Evolutionary conservation across 2,888 invertebrate species (phyloP).

Genomic region (Craniophora ligustri): DNA sequence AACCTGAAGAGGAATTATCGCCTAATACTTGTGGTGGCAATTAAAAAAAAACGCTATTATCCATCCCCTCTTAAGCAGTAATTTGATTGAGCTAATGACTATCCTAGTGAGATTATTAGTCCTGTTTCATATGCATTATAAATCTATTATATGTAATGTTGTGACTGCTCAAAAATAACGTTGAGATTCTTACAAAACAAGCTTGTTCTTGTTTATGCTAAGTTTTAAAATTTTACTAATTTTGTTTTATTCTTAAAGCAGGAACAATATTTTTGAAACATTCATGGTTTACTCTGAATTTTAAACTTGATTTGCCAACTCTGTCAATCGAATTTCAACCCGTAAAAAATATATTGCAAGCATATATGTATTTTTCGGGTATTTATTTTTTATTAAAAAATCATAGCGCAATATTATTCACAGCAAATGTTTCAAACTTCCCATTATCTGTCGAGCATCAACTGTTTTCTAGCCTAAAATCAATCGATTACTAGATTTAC

Average conservation of each 20-base stretch:
- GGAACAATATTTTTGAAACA: not conserved
- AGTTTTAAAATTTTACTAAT: constrained; percentile 1
- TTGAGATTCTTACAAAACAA: constrained; percentile 6
- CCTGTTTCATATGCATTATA: not conserved
- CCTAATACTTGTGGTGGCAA: no score
- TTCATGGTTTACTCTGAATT: not conserved
- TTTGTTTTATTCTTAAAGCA: not conserved
- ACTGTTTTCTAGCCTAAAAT: not conserved
- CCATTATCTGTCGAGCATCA: no score
- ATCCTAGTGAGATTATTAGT: no score
- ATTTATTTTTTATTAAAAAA: no score
- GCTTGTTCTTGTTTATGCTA: not conserved
- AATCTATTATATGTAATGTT: no score
- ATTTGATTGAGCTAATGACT: no score
- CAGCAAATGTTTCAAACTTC: no score
- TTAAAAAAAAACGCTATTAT: no score
- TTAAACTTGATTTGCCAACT: constrained; percentile 8
- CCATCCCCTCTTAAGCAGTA: no score
- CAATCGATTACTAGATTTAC: not conserved
- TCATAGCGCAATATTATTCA: no score
- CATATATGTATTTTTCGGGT: not conserved
- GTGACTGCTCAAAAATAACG: constrained; percentile 3
- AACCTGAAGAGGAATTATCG: no score
- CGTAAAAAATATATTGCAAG: not conserved
- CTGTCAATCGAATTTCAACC: not conserved